Base-by-base conservation (phyloP, 2,797 vertebrate genomes). In the Oceanodroma leucorhoa region DNA sequence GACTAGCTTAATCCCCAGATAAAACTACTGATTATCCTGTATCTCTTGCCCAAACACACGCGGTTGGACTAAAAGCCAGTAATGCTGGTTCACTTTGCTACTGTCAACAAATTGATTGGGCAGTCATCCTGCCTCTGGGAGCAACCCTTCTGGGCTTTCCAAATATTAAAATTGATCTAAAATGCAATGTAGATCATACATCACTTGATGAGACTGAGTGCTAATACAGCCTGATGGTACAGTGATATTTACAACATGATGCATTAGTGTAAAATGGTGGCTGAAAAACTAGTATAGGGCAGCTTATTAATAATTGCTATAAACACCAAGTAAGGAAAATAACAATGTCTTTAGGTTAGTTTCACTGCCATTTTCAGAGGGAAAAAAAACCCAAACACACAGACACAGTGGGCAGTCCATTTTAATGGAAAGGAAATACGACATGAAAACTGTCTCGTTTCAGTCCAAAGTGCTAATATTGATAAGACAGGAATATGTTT, bases 111-210 rank as follows among this genome's bases (percentile, higher is more conserved):
- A 91, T 96, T 55, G 93, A 94, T 88, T 40, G n/a, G 61, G 58
- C 83, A 78, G 67, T 62, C 91, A 53, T 79, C 51, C 58, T 90
- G 76, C 77, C 66, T 94, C 62, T 84, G 78, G 64, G 60, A 92
- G 48, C 48, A 90, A 51, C 73, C 89, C 57, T 83, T 87, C 87
- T 78, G 90, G 87, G 80, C 87, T 94, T 82, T 93, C 76, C 83
- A 87, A 70, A 76, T 96, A 83, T 82, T 91, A 82, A 76, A 90
- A 95, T 93, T 89, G 89, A 96, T 95, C 93, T 84, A 17, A 94
- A 94, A 94, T 69, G 50, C 83, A 64, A 6, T 84, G 73, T 54
- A 51, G 70, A 72, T 84, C 55, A 27, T 94, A 69, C 87, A 79
- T 87, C 70, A 72, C 32, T 83, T 43, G 66, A 72, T 90, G 72